Percentiles rank a stretch among this genome's conserved stretches.
Conservation (phyloP, 2,888 invertebrate genomes). For the Smittia aterrima region DNA sequence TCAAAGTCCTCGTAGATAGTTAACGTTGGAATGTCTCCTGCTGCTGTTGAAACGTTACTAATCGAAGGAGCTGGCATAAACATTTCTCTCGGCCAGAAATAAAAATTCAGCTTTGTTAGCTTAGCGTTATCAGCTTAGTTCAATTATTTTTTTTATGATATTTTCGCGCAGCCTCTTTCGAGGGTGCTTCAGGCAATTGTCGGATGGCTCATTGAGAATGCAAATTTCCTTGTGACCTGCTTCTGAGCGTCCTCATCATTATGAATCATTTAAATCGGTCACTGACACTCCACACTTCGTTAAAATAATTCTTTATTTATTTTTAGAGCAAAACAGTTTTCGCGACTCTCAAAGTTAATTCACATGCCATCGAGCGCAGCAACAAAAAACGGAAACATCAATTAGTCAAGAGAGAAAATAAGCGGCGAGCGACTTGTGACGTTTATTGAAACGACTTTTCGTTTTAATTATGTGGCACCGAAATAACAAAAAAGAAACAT, state of each 20-base stretch:
- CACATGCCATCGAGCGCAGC: constrained; percentile 11
- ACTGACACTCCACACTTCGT: not conserved
- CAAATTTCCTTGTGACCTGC: not conserved
- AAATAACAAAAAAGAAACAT: too few species aligned
- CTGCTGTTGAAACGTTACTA: constrained; percentile 17
- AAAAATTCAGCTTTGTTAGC: constrained; percentile 9
- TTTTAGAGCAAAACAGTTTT: not conserved
- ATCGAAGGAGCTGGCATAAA: constrained; percentile 31
- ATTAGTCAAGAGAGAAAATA: not conserved
- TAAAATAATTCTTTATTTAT: not conserved
- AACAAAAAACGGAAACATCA: not conserved
- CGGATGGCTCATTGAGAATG: not conserved
- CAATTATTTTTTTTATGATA: not conserved
- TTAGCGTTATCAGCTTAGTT: constrained; percentile 19
- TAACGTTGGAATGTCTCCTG: constrained; percentile 20
- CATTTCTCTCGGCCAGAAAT: constrained; percentile 37
- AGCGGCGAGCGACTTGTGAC: constrained; percentile 6
- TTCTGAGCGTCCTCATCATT: not conserved
- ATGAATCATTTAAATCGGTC: not conserved
- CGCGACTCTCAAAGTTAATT: not conserved
- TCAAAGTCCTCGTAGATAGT: constrained; percentile 54
- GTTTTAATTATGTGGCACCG: constrained; percentile 23
- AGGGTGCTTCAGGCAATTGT: not conserved
- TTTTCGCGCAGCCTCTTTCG: not conserved
- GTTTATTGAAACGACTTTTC: not conserved